Conservation (phyloP, 2,113 vertebrate genomes). For the Fulmarus glacialis region DNA sequence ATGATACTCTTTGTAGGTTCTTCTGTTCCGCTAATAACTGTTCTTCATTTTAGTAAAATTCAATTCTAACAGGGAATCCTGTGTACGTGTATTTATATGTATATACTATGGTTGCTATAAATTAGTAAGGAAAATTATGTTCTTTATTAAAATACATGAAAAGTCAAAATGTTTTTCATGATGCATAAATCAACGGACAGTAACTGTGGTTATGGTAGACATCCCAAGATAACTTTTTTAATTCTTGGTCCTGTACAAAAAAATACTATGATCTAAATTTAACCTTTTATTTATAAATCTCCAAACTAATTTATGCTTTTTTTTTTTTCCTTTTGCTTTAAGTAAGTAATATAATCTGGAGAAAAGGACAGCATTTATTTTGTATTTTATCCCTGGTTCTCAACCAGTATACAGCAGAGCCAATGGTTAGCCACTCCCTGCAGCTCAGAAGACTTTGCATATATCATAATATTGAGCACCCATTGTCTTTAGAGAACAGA, state of each 20-base stretch:
- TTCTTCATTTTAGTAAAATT: not conserved
- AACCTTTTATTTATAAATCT: not conserved
- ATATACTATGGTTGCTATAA: not conserved
- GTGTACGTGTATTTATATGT: accelerated
- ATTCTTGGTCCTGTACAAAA: not conserved
- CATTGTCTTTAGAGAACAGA: not conserved
- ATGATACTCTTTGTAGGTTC: not conserved
- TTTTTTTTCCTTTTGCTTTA: not conserved
- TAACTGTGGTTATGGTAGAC: not conserved
- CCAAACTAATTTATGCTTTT: not conserved
- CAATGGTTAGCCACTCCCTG: not conserved
- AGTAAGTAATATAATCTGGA: not conserved
- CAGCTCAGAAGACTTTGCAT: not conserved
- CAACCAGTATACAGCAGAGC: not conserved
- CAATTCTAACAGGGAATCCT: not conserved
- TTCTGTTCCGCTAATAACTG: not conserved
- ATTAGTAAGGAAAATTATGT: not conserved
- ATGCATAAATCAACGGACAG: not conserved
- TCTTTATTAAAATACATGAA: not conserved
- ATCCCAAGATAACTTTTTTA: not conserved
- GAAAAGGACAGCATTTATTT: not conserved
- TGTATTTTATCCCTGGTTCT: not conserved
- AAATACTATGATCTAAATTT: not conserved
- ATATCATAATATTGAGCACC: not conserved
- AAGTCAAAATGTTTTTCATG: not conserved